Percentiles rank a stretch among this genome's conserved stretches.
These are phyloP conservation scores for Naja naja DNA, from an alignment of 2,113 vertebrate genomes.

Conservation along the genomic window DNA sequence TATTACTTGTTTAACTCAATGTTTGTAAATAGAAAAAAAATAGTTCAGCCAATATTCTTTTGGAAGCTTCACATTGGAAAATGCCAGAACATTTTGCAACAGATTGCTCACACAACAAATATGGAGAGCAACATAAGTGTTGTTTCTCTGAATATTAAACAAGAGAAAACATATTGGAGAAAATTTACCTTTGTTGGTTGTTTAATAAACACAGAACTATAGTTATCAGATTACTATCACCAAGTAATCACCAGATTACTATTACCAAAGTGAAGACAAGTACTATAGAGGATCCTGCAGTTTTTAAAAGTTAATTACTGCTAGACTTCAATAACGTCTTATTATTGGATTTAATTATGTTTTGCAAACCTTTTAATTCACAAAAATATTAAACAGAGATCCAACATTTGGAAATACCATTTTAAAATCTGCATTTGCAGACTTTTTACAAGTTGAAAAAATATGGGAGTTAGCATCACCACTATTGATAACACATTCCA, in stretches of 20 bases:
- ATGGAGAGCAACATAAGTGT: constrained; percentile 12
- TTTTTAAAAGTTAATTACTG: background rate
- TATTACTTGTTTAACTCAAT: background rate
- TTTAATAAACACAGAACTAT: constrained; percentile 4
- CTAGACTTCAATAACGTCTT: background rate
- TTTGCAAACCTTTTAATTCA: background rate
- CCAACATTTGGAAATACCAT: background rate
- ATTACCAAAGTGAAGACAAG: background rate
- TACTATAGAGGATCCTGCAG: background rate
- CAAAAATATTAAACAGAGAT: background rate
- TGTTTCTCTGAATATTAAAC: constrained; percentile 15
- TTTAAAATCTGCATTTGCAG: background rate
- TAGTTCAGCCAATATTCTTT: background rate
- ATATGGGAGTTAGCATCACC: background rate
- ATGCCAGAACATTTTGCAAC: constrained; percentile 9
- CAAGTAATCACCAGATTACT: too few relatives aligned
- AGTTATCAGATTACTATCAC: background rate
- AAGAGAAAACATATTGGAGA: constrained; percentile 8
- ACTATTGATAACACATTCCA: background rate
- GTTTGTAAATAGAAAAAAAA: background rate
- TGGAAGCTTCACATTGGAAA: constrained; percentile 7
- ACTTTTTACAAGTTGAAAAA: background rate
- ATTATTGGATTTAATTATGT: background rate
- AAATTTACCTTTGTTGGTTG: constrained; percentile 10
- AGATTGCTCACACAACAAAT: constrained; percentile 16